Conservation (phyloP, 2,113 vertebrate genomes). For the Rhinogobius similis region DNA sequence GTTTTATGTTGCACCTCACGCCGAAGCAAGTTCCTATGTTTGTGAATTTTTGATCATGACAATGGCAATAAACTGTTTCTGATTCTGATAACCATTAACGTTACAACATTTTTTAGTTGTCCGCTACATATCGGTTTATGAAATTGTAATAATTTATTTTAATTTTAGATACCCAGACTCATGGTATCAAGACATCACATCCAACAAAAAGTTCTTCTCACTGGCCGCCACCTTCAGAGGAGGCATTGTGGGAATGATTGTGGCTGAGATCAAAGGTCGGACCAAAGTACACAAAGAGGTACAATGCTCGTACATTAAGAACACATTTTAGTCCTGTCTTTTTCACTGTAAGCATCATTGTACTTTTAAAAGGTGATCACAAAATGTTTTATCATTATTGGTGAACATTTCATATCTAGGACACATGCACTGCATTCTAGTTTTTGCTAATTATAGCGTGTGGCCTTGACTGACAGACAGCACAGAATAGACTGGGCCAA, state of each 20-base stretch:
- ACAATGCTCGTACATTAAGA: background rate
- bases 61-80: no score
- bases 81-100: no score
- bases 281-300: conserved; percentile 99
- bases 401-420: conserved; percentile 31
- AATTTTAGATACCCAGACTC: conserved; percentile 94
- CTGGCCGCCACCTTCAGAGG: conserved; percentile 94
- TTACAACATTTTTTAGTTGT: no score
- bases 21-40: no score
- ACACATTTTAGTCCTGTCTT: background rate
- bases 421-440: conserved; percentile 36
- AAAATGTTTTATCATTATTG: background rate
- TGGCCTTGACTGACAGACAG: conserved; percentile 20
- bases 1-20: no score
- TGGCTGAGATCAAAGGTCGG: conserved; percentile 97
- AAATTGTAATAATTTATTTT: background rate
- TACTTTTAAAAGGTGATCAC: background rate
- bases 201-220: conserved; percentile 99
- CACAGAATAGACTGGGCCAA: no score
- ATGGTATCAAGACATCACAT: conserved; percentile 99
- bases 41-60: no score
- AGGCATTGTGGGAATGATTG: conserved; percentile 97
- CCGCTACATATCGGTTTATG: background rate
- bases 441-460: conserved; percentile 55
- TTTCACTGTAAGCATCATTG: background rate